Evolutionary conservation across 2,797 vertebrate genomes (phyloP).

Genomic region (Molossus alvarezi): DNA sequence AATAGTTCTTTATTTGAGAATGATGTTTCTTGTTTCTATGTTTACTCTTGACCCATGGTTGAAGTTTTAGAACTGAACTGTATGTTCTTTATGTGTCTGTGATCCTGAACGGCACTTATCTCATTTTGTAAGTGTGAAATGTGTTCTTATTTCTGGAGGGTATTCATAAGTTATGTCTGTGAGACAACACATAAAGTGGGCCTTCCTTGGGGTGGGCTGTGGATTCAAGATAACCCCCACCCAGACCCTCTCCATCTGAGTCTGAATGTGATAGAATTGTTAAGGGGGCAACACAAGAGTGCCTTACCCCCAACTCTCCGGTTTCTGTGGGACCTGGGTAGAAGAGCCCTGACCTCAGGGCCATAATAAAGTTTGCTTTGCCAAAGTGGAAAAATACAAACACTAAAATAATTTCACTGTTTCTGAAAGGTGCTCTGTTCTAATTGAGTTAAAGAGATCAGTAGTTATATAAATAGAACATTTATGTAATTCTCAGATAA

Average conservation of each 20-base stretch:
- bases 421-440: slow-evolving; percentile 31
- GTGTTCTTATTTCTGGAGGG: not conserved
- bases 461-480: slow-evolving; percentile 24
- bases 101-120: not conserved
- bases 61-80: slow-evolving; percentile 34
- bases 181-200: not conserved
- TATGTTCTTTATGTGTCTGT: slow-evolving; percentile 15
- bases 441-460: slow-evolving; percentile 8
- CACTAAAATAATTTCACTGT: not conserved
- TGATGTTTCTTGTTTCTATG: not conserved
- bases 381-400: not conserved
- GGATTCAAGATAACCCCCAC: no score
- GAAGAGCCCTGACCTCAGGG: not conserved
- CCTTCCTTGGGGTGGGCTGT: not conserved
- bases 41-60: not conserved
- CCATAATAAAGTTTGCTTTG: slow-evolving; percentile 68
- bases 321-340: not conserved
- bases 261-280: not conserved
- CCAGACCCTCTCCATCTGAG: not conserved
- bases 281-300: not conserved
- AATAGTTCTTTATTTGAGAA: not conserved
- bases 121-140: not conserved
- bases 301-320: not conserved
- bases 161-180: not conserved
- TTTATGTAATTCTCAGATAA: not conserved